Percentiles rank a stretch among this genome's conserved stretches.
Evolutionary conservation across 2,797 vertebrate genomes (phyloP).

Genomic region (Coluber constrictor): DNA sequence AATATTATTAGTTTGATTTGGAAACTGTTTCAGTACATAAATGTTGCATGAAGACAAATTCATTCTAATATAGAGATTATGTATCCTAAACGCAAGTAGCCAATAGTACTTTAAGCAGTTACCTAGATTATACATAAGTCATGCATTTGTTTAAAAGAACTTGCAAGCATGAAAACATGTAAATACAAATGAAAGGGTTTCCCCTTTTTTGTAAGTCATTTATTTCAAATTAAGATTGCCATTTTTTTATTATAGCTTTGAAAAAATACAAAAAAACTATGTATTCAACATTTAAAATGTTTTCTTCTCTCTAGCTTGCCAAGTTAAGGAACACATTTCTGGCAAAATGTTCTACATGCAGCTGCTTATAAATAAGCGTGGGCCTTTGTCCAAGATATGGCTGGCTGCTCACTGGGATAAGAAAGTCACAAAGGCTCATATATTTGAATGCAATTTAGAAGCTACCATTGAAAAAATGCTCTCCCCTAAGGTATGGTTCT

Average conservation of each 20-base stretch:
- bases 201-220: not conserved
- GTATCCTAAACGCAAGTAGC: not conserved
- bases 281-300: conserved; percentile 7
- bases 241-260: not conserved
- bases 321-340: conserved; percentile 38
- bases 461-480: conserved; percentile 80
- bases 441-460: conserved; percentile 93
- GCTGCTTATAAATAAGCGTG: conserved; percentile 83
- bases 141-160: not conserved
- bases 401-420: conserved; percentile 94
- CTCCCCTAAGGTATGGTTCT: conserved; percentile 78
- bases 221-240: not conserved
- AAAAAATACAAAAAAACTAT: not conserved
- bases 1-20: not conserved
- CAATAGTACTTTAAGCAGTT: not conserved
- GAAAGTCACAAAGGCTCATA: conserved; percentile 88
- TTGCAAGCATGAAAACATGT: not conserved
- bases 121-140: not conserved
- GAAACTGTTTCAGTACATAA: not conserved
- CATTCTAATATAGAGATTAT: not conserved
- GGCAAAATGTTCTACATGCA: conserved; percentile 82
- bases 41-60: not conserved
- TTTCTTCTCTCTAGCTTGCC: conserved; percentile 39
- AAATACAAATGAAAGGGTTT: not conserved
- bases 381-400: conserved; percentile 89